phyloP scores from a whole-genome alignment of 2,797 vertebrate genomes.

The Harpagifer antarcticus region DNA sequence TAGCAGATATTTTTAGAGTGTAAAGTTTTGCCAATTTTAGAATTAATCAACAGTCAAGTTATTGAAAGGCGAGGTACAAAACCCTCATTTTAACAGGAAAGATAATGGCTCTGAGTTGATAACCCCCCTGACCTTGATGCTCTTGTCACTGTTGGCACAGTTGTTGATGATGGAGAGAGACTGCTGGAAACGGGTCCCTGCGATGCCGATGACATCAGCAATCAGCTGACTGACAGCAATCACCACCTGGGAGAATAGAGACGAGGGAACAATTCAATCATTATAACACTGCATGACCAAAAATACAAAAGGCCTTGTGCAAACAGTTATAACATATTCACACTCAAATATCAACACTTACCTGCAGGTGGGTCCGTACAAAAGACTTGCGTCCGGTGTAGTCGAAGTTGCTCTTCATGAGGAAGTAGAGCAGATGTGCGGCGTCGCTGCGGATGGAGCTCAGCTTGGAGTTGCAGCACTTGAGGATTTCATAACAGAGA shows the following conservation, averaged over 20 bases:
- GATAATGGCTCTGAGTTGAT: too few relatives aligned
- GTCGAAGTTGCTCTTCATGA: conserved; percentile 99
- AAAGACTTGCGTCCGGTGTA: conserved; percentile 96
- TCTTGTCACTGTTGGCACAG: conserved; percentile 96
- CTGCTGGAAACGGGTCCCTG: conserved; percentile 97
- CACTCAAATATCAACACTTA: conserved; percentile 49
- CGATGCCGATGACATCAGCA: conserved; percentile 96
- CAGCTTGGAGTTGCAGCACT: conserved; percentile 97
- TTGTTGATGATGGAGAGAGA: conserved; percentile 99
- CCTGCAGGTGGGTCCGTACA: conserved; percentile 96
- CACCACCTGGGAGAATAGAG: conserved; percentile 87
- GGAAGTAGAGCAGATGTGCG: conserved; percentile 96
- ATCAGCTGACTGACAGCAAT: conserved; percentile 99
- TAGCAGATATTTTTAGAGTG: too few relatives aligned
- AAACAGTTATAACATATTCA: too few relatives aligned
- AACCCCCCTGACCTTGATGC: conserved; percentile 88
- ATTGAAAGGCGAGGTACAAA: too few relatives aligned
- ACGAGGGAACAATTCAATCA: not conserved
- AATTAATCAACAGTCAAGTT: too few relatives aligned
- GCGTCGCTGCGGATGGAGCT: conserved; percentile 95
- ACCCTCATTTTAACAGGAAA: too few relatives aligned
- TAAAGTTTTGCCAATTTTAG: too few relatives aligned
- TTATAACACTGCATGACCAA: not conserved
- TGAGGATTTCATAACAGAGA: conserved; percentile 96
- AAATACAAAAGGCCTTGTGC: too few relatives aligned